phyloP scores from a whole-genome alignment of 2,797 vertebrate species.

The Sebastes hubbsi region DNA sequence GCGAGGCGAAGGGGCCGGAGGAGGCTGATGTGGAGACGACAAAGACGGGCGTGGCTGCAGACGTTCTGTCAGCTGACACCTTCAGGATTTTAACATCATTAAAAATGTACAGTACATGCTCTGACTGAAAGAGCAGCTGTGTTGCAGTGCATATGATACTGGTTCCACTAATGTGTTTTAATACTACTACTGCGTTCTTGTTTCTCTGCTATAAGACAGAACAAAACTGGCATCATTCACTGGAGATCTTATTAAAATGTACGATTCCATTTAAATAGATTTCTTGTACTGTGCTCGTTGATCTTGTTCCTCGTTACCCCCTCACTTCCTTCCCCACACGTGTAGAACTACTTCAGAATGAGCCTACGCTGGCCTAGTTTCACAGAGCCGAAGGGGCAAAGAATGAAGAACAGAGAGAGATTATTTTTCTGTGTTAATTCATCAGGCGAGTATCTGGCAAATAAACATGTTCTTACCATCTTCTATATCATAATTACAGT shows the following conservation, averaged over 20 bases:
- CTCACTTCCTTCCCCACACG: background rate
- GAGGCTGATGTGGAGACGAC: conserved; percentile 27
- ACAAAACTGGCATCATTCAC: background rate
- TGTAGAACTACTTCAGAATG: background rate
- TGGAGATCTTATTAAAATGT: background rate
- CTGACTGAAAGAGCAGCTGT: background rate
- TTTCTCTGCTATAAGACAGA: background rate
- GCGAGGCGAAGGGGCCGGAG: background rate
- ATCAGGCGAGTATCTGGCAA: background rate
- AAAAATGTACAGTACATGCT: background rate
- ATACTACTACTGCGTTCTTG: background rate
- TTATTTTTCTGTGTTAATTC: background rate
- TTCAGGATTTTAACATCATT: background rate
- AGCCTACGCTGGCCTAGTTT: conserved; percentile 6
- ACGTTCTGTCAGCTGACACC: background rate
- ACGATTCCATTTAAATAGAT: background rate
- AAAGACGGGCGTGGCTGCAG: conserved; percentile 42
- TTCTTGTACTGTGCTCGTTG: background rate
- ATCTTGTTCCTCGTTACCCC: background rate
- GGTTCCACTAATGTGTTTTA: background rate
- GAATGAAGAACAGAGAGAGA: background rate
- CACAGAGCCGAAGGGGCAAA: background rate
- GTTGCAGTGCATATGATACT: background rate
- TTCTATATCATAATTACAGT: background rate
- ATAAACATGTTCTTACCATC: background rate